Evolutionary conservation across 2,888 invertebrate genomes (phyloP).

Genomic region (Exocentrus adspersus): DNA sequence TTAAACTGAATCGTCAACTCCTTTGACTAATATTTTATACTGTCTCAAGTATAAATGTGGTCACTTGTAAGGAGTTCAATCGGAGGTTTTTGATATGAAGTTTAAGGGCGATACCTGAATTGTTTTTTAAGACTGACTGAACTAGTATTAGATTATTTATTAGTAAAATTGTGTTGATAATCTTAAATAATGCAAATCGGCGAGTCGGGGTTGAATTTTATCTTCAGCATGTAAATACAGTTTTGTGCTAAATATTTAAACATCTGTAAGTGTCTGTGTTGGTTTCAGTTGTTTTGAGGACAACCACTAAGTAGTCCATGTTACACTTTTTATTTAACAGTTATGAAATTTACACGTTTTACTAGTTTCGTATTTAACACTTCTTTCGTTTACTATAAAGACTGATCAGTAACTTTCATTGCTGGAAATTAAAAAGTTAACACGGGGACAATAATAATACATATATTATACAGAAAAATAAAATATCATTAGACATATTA

Average conservation of each 20-base stretch:
- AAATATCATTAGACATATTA: conserved; percentile 45
- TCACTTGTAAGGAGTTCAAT: background rate
- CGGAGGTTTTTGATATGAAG: conserved; percentile 4
- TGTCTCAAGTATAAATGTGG: background rate
- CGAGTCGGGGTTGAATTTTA: conserved; percentile 17
- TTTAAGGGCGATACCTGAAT: conserved; percentile 27
- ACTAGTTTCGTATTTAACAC: background rate
- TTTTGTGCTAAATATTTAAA: conserved; percentile 21
- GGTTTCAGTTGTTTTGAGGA: conserved; percentile 12
- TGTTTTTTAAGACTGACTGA: conserved; percentile 49
- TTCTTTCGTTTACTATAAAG: conserved; percentile 27
- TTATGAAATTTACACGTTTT: conserved; percentile 14
- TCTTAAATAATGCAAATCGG: conserved; percentile 10
- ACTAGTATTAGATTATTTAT: conserved; percentile 46
- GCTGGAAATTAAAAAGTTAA: conserved; percentile 48
- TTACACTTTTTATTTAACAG: conserved; percentile 38
- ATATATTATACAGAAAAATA: conserved; percentile 28
- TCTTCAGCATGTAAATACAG: conserved; percentile 24
- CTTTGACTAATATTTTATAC: conserved; percentile 10
- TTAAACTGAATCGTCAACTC: conserved; percentile 27
- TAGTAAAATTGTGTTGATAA: conserved; percentile 14
- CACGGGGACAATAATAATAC: conserved; percentile 50
- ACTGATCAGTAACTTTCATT: conserved; percentile 40
- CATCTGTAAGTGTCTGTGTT: conserved; percentile 13
- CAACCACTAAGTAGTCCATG: conserved; percentile 29